Evolutionary conservation across 2,888 invertebrate species (phyloP), one percentile per base, ranked within the genome.

Genomic region (Itoplectis maculator): DNA sequence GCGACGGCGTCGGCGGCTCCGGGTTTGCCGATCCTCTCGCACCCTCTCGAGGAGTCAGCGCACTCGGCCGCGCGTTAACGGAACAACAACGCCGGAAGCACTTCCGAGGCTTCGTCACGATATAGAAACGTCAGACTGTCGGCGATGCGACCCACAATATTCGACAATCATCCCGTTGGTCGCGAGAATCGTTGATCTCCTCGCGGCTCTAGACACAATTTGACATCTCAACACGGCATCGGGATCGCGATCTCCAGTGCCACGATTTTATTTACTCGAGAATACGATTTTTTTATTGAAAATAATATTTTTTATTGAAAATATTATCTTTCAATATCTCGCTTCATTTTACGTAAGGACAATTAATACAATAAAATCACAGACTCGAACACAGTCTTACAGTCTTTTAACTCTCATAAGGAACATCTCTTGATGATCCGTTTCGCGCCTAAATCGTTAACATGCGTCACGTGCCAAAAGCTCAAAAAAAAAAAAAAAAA

Each of bases 21-120:
- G 65, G 77, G 68, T 83, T 80, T 80, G 56, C 80, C 56, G 80
- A 74, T 77, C 73, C 18, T 74, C 66, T 49, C n/a, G n/a, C n/a
- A 51, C 65, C 75, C 61, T 74, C 61, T 74, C 76, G 11, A 45
- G 11, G 65, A 79, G 83, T 83, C 83, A 83, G 80, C 80, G 80
- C 77, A 76, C 83, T 83, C 83, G n/a, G n/a, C 56, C 42, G 45
- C 29, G 3, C 29, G 61, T 51, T 45, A 72, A 63, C 20, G 65
- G 35, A 51, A 69, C 45, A n/a, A n/a, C 42, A 13, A 9, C 68
- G 77, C 80, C 73, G 83, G 83, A 83, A 83, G 73, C 47, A 77
- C 83, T 83, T 83, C 77, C 77, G 80, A 72, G 77, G 11, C 73
- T 73, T 56, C 37, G 15, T n/a, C 40, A 61, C 56, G 73, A 75